Evolutionary conservation across 2,113 vertebrate species (phyloP).

Genomic region (Istiophorus platypterus): DNA sequence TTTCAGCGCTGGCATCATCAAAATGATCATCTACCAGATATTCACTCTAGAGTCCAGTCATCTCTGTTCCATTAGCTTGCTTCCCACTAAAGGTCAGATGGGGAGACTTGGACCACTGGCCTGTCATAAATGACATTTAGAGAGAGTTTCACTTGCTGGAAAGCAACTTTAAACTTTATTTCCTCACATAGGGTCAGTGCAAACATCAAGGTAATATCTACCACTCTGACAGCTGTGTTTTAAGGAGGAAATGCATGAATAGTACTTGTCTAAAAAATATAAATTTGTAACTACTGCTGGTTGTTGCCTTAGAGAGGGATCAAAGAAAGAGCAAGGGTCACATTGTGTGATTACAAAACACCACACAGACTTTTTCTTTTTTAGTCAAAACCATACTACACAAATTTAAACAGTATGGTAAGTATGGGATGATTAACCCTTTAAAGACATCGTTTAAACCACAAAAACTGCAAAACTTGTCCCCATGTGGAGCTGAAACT

Average conservation of each 20-base stretch:
- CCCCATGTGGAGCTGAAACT: neutral
- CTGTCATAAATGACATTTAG: accelerated
- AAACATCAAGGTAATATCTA: neutral
- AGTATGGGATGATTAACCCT: neutral
- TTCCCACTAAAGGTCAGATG: neutral
- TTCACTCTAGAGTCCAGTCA: neutral
- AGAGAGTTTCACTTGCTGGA: neutral
- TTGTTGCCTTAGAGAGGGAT: neutral
- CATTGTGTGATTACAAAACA: neutral
- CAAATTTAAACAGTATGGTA: no score
- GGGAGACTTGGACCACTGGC: neutral
- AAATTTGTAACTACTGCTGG: neutral
- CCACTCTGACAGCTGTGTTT: neutral
- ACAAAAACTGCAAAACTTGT: no score
- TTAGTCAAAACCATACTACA: neutral
- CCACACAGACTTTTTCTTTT: neutral
- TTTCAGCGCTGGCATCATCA: neutral
- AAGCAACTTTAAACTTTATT: neutral
- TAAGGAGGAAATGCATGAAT: neutral
- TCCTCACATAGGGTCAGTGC: neutral
- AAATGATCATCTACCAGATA: neutral
- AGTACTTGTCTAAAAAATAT: slow-evolving; percentile 1
- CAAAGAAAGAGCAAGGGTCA: neutral
- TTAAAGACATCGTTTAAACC: no score
- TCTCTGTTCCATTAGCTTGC: neutral